Conservation (phyloP, 2,113 vertebrate species). For the Antechinus stuartii region DNA sequence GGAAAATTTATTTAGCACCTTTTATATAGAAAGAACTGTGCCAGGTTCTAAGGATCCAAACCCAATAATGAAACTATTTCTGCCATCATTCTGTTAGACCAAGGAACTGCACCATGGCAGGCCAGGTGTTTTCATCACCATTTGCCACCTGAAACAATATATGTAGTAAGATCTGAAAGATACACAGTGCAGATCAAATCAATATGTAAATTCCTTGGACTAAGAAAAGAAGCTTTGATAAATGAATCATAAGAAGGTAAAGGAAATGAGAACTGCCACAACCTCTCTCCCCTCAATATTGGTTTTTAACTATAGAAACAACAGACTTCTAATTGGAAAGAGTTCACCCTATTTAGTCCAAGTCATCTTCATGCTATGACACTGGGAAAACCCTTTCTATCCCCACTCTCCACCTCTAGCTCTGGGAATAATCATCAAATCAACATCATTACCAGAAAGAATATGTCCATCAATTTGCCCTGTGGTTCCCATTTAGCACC, state of each 20-base stretch:
- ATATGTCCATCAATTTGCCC: neutral
- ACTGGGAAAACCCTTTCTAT: neutral
- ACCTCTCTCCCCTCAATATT: neutral
- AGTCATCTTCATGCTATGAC: neutral
- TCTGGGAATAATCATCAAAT: neutral
- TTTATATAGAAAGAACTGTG: neutral
- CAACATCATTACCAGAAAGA: neutral
- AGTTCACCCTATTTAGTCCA: neutral
- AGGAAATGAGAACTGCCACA: neutral
- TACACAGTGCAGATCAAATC: neutral
- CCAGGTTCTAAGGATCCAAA: neutral
- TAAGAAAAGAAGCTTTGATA: neutral
- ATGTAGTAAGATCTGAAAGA: neutral
- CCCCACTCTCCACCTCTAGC: neutral
- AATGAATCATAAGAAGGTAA: neutral
- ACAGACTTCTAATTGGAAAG: neutral
- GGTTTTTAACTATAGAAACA: neutral
- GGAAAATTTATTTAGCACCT: neutral
- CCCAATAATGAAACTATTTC: neutral
- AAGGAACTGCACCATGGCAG: neutral
- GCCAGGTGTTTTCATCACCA: neutral
- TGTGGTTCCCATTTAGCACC: neutral
- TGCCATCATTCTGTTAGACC: neutral
- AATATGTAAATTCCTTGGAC: neutral
- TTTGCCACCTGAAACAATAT: neutral